Conservation (phyloP, 1,140 invertebrate species). For the Brachionus rubens region DNA sequence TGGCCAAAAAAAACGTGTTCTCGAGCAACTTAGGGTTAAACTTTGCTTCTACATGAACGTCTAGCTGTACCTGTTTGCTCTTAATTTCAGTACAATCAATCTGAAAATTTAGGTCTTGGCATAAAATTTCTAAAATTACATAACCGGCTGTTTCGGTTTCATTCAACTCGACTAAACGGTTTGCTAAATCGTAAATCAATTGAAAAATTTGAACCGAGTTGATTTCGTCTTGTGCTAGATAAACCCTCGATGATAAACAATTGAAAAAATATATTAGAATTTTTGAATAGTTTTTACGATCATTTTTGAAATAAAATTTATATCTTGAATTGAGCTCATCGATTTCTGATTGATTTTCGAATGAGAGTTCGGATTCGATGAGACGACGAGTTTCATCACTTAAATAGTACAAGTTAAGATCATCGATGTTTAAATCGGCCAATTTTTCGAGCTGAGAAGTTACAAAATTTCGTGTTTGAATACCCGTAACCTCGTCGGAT, state of each 20-base stretch:
- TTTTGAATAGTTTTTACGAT: conserved; percentile 12
- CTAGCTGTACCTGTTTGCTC: not conserved
- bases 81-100: not conserved
- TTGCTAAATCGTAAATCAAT: not conserved
- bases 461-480: conserved; percentile 24
- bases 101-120: not conserved
- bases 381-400: not conserved
- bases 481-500: not conserved
- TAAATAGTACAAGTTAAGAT: not conserved
- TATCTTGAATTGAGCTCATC: not conserved
- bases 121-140: not conserved
- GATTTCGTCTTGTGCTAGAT: conserved; percentile 25
- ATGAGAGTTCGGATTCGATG: not conserved
- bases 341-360: not conserved
- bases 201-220: conserved; percentile 27
- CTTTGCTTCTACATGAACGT: not conserved
- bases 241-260: not conserved
- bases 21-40: not conserved
- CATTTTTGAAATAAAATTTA: not conserved
- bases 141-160: not conserved
- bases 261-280: conserved; percentile 1
- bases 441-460: not conserved
- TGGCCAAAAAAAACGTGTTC: conserved; percentile 16
- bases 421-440: not conserved
- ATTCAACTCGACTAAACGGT: not conserved